A percentile compares a stretch with the other conserved stretches of the same genome.
Conservation (phyloP, 1,140 invertebrate species). For the Neodiprion virginianus region DNA sequence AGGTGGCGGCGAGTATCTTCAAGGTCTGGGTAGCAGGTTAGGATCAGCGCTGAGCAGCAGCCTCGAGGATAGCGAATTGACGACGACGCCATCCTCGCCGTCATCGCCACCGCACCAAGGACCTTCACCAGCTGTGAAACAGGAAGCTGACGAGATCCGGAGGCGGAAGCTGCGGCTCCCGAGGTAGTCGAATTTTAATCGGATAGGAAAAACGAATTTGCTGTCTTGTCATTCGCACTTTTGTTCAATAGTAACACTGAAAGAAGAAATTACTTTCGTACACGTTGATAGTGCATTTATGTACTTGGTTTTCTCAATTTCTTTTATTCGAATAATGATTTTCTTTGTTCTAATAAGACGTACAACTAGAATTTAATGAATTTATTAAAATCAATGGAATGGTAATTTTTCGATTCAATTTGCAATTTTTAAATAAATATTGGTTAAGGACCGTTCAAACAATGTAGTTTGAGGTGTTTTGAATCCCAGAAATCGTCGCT, state of each 20-base stretch:
- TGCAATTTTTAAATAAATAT: too few species aligned
- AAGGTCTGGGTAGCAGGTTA: slow-evolving; percentile 55
- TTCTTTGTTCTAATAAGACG: too few species aligned
- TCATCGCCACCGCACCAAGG: slow-evolving; percentile 35
- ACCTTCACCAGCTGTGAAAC: slow-evolving; percentile 27
- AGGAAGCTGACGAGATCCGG: slow-evolving; percentile 27
- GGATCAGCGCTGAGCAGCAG: slow-evolving; percentile 57
- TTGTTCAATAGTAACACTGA: neutral
- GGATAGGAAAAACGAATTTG: neutral
- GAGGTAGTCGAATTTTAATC: slow-evolving; percentile 35
- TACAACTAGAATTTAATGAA: too few species aligned
- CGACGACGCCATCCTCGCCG: slow-evolving; percentile 47
- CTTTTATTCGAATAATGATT: too few species aligned
- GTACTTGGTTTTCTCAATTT: too few species aligned
- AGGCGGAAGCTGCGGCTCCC: slow-evolving; percentile 47
- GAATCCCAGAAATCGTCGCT: too few species aligned
- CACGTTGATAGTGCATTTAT: too few species aligned
- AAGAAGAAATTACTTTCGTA: neutral
- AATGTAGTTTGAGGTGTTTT: too few species aligned
- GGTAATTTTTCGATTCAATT: too few species aligned
- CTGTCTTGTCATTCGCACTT: neutral
- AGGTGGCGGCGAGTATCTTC: slow-evolving; percentile 56
- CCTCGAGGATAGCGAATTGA: slow-evolving; percentile 54
- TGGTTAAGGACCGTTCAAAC: too few species aligned
- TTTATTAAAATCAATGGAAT: too few species aligned